Evolutionary conservation across 2,888 invertebrate species (phyloP).

Genomic region (Lycocerus yunnanus): DNA sequence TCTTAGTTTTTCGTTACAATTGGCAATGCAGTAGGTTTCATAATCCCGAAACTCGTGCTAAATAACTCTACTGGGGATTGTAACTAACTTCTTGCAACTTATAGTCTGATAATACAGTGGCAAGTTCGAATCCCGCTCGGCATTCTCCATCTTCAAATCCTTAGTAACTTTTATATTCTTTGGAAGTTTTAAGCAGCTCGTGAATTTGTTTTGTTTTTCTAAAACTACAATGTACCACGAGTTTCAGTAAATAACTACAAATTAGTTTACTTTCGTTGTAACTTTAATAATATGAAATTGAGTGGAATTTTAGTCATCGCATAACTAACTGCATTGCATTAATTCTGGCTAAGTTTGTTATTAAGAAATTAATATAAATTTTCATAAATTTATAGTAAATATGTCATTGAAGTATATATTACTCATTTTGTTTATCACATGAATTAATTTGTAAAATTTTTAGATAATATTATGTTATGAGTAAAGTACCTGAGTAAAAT

Average conservation of each 20-base stretch:
- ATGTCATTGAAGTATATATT: too few species aligned
- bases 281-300: neutral
- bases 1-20: conserved; percentile 32
- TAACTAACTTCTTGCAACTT: conserved; percentile 39
- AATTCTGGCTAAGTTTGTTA: neutral
- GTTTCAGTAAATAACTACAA: conserved; percentile 13
- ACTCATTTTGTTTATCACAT: too few species aligned
- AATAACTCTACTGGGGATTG: conserved; percentile 39
- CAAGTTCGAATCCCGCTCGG: conserved; percentile 35
- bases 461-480: too few species aligned
- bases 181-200: conserved; percentile 24
- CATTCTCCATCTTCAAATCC: conserved; percentile 31
- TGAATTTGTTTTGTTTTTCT: conserved; percentile 26
- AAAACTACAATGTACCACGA: neutral
- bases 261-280: neutral
- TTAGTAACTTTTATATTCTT: conserved; percentile 25
- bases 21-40: conserved; percentile 36
- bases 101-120: conserved; percentile 39
- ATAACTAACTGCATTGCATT: neutral
- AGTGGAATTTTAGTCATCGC: neutral
- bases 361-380: neutral
- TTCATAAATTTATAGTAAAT: too few species aligned
- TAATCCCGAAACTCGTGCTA: conserved; percentile 38
- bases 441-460: too few species aligned
- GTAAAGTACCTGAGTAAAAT: too few species aligned